These are phyloP conservation scores for Amblyjoppa proteus DNA, from an alignment of 2,888 invertebrate species.

Conservation along the genomic window DNA sequence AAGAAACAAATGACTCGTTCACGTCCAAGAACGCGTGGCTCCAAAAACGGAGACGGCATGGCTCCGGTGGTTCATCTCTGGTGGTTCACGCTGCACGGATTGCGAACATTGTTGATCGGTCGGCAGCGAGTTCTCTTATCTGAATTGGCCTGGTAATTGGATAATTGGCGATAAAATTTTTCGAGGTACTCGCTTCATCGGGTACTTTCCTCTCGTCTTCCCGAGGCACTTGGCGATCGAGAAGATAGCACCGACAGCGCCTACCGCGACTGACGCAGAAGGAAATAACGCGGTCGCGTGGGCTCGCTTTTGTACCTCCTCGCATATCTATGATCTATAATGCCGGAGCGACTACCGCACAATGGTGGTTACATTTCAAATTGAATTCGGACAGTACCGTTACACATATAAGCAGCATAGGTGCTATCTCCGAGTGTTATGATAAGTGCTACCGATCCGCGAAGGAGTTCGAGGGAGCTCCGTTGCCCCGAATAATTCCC, in stretches of 20 bases:
- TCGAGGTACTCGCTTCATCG: slow-evolving; percentile 6
- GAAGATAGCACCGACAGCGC: slow-evolving; percentile 41
- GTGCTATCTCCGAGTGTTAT: slow-evolving; percentile 23
- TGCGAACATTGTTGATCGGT: background rate
- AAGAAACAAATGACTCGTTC: background rate
- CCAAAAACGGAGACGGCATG: background rate
- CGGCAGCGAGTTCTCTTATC: background rate
- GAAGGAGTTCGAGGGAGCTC: background rate
- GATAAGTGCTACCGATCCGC: slow-evolving; percentile 16
- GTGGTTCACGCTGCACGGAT: background rate
- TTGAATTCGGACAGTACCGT: slow-evolving; percentile 76
- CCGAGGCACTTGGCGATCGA: slow-evolving; percentile 34
- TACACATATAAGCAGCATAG: slow-evolving; percentile 34
- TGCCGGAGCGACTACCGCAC: slow-evolving; percentile 67
- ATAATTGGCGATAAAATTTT: slow-evolving; percentile 44
- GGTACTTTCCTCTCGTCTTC: slow-evolving; percentile 22
- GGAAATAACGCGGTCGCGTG: slow-evolving; percentile 71
- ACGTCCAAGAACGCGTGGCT: background rate
- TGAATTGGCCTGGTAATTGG: slow-evolving; percentile 47
- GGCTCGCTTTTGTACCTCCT: slow-evolving; percentile 58
- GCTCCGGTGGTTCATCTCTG: background rate
- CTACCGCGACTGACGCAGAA: slow-evolving; percentile 47
- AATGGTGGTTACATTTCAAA: slow-evolving; percentile 74
- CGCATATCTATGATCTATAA: slow-evolving; percentile 71
- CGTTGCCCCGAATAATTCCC: background rate